Conservation (phyloP, 2,113 vertebrate genomes). For the Peromyscus maniculatus region DNA sequence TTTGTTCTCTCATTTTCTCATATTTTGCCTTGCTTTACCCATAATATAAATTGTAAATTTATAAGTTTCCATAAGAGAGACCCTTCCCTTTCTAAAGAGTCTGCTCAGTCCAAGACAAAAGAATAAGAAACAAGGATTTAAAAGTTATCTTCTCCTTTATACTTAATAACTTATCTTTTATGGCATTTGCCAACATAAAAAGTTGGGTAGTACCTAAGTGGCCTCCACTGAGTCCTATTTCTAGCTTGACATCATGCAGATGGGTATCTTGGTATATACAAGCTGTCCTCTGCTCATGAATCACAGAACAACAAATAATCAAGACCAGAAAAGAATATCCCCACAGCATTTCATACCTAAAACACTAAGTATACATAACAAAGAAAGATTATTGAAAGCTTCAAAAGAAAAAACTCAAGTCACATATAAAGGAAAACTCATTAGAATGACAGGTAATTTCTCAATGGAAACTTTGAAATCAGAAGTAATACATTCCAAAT, state of each 20-base stretch:
- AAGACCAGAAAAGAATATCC: neutral
- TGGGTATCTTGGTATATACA: slow-evolving; percentile 34
- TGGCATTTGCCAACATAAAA: slow-evolving; percentile 69
- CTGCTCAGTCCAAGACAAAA: slow-evolving; percentile 41
- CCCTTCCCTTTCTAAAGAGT: slow-evolving; percentile 62
- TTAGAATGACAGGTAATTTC: neutral
- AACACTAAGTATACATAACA: neutral
- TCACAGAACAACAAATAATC: neutral
- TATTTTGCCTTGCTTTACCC: neutral
- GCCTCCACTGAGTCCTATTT: neutral
- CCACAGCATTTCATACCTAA: neutral
- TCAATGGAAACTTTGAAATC: neutral
- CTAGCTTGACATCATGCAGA: neutral
- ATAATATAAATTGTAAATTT: neutral
- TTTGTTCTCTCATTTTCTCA: neutral
- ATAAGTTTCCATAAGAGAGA: neutral
- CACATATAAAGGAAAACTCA: neutral
- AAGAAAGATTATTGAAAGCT: neutral
- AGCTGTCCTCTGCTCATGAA: neutral
- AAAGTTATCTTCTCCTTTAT: slow-evolving; percentile 52
- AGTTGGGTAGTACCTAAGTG: neutral
- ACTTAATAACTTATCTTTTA: slow-evolving; percentile 67
- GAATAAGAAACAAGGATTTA: slow-evolving; percentile 49
- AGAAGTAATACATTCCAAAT: neutral
- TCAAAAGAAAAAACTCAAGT: neutral